These are phyloP conservation scores for Chironomus tentans DNA, from an alignment of 2,888 invertebrate species.

Conservation along the genomic window DNA sequence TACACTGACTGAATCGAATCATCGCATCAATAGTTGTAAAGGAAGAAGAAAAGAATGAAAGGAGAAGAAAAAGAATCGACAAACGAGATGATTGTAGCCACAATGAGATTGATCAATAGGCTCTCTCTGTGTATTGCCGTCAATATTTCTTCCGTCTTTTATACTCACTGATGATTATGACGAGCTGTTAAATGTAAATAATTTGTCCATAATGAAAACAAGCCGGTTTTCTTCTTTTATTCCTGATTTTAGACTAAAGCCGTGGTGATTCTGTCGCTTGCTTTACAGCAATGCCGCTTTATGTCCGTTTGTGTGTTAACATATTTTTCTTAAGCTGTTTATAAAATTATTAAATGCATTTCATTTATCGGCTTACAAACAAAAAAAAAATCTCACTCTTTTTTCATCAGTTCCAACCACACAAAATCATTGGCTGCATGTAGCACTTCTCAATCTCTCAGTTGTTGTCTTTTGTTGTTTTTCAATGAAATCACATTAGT, in stretches of 20 bases:
- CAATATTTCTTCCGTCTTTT: constrained; percentile 3
- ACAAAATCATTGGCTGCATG: neutral
- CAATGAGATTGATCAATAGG: constrained; percentile 25
- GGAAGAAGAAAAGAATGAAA: neutral
- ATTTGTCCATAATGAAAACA: constrained; percentile 25
- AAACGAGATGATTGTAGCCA: constrained; percentile 9
- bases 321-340: constrained; percentile 7
- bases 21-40: neutral
- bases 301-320: neutral
- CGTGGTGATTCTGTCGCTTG: too few species aligned
- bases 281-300: neutral
- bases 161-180: constrained; percentile 17
- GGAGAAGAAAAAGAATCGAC: neutral
- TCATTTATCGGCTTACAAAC: constrained; percentile 8
- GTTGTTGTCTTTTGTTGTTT: neutral
- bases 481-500: constrained; percentile 17
- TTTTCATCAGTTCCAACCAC: neutral
- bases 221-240: neutral
- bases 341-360: constrained; percentile 22
- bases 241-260: neutral
- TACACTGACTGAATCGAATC: neutral
- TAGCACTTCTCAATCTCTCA: neutral
- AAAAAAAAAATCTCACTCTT: neutral
- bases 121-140: constrained; percentile 2
- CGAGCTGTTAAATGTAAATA: constrained; percentile 27